A percentile compares a stretch with the other conserved stretches of the same genome.
These are phyloP conservation scores for Coronaproctus castanopsis DNA, from an alignment of 2,888 invertebrate species.

Conservation along the genomic window DNA sequence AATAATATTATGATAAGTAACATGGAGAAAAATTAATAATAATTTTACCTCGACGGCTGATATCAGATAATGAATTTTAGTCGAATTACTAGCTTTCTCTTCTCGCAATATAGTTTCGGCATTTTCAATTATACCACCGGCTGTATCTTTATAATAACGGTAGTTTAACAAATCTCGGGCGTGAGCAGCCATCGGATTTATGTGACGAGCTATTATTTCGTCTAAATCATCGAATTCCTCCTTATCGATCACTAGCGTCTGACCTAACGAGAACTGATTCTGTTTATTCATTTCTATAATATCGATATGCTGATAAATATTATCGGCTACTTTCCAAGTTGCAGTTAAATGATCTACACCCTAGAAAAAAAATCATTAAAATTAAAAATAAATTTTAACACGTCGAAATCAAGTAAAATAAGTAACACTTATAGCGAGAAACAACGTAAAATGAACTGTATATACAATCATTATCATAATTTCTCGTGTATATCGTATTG, in stretches of 20 bases:
- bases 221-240: slow-evolving; percentile 97
- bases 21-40: no score
- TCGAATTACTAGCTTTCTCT: slow-evolving; percentile 69
- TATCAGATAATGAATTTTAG: slow-evolving; percentile 73
- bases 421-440: no score
- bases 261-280: slow-evolving; percentile 84
- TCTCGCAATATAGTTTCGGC: slow-evolving; percentile 71
- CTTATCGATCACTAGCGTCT: slow-evolving; percentile 62
- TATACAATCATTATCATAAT: no score
- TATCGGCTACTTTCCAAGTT: slow-evolving; percentile 94
- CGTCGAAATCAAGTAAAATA: no score
- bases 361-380: no score
- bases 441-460: no score
- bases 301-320: slow-evolving; percentile 90
- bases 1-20: no score
- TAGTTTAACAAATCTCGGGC: slow-evolving; percentile 78
- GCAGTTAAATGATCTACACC: slow-evolving; percentile 89
- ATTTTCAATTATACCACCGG: slow-evolving; percentile 61
- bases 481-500: no score
- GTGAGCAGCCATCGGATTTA: slow-evolving; percentile 89
- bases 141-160: slow-evolving; percentile 66
- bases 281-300: slow-evolving; percentile 89
- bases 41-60: slow-evolving; percentile 56
- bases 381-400: no score
- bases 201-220: slow-evolving; percentile 91